phyloP scores from a whole-genome alignment of 2,888 invertebrate genomes.

The Thera obeliscata region DNA sequence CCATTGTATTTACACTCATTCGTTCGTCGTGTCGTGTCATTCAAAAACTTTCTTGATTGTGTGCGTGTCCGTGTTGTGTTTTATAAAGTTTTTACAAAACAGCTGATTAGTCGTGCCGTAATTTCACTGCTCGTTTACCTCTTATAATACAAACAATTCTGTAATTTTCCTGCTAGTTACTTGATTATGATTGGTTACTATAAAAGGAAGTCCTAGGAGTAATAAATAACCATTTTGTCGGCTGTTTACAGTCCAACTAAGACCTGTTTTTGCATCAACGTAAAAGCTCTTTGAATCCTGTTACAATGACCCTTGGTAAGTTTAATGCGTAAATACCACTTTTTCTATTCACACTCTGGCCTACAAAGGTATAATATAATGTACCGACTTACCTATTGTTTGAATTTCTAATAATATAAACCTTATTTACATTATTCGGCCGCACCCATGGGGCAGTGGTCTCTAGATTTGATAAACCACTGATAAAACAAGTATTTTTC shows the following conservation, averaged over 20 bases:
- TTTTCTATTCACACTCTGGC: background rate
- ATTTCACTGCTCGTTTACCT: background rate
- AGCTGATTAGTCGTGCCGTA: conserved; percentile 42
- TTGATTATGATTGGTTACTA: background rate
- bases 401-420: too few species aligned
- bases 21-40: background rate
- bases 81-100: conserved; percentile 22
- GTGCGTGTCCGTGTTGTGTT: background rate
- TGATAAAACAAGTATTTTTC: too few species aligned
- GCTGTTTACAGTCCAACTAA: conserved; percentile 16
- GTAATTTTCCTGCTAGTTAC: conserved; percentile 5
- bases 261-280: conserved; percentile 24
- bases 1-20: conserved; percentile 16
- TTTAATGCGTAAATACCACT: conserved; percentile 13
- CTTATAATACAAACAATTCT: background rate
- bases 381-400: too few species aligned
- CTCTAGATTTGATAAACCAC: too few species aligned
- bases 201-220: conserved; percentile 3
- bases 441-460: too few species aligned
- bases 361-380: too few species aligned
- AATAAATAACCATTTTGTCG: background rate
- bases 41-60: background rate
- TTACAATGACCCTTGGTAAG: conserved; percentile 50
- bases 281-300: conserved; percentile 19
- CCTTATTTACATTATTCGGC: background rate